These are phyloP conservation scores for Falco biarmicus DNA, from an alignment of 2,797 vertebrate genomes.

Conservation along the genomic window DNA sequence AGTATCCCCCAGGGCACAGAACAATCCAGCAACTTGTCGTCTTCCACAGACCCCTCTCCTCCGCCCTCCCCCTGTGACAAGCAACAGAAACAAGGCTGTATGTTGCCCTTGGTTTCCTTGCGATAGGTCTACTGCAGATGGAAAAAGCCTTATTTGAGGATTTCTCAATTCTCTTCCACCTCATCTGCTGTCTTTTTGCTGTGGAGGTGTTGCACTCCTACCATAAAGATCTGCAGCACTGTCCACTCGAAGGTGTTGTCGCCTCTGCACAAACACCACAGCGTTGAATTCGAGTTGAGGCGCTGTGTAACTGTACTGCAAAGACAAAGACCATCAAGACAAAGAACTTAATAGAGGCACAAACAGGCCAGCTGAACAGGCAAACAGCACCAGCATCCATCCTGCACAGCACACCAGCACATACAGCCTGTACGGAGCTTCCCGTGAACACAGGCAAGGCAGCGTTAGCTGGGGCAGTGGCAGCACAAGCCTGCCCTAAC, in stretches of 20 bases:
- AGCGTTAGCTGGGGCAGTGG: not conserved
- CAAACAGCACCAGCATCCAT: not conserved
- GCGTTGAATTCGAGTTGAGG: conserved; percentile 86
- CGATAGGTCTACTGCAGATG: not conserved
- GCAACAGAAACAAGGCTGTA: not conserved
- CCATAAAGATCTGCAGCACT: conserved; percentile 88
- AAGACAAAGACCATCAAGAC: conserved; percentile 41
- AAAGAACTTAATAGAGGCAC: not conserved
- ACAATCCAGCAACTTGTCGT: not conserved
- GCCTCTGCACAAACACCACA: conserved; percentile 90
- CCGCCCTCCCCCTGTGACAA: not conserved
- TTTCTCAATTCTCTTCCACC: not conserved
- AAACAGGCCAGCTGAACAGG: not conserved
- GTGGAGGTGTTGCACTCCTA: conserved; percentile 57
- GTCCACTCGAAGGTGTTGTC: conserved; percentile 90
- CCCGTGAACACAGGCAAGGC: not conserved
- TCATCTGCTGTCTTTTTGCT: not conserved
- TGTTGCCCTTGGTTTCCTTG: not conserved
- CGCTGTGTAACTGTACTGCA: conserved; percentile 88
- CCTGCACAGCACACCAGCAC: not conserved
- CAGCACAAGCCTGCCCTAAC: not conserved
- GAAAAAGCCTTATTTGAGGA: not conserved
- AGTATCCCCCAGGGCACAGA: not conserved
- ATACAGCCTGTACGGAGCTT: not conserved
- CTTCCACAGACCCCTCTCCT: not conserved